Conservation (phyloP, 2,113 vertebrate species). For the Mobula birostris region DNA sequence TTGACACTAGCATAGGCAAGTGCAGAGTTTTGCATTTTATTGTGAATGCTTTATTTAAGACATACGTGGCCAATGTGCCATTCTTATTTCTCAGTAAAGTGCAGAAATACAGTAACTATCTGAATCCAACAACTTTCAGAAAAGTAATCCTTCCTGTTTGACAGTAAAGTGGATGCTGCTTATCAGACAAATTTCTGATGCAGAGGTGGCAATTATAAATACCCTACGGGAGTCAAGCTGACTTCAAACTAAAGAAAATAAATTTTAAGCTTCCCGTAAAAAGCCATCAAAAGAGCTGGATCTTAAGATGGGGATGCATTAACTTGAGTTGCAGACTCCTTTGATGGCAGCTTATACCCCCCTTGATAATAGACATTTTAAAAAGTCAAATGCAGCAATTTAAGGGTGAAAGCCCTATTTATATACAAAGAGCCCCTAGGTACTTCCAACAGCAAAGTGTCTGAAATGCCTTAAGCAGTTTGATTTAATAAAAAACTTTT, state of each 20-base stretch:
- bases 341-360: neutral
- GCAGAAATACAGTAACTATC: constrained; percentile 84
- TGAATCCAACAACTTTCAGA: constrained; percentile 55
- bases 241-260: constrained; percentile 26
- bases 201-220: neutral
- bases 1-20: constrained; percentile 43
- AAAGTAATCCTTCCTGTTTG: constrained; percentile 69
- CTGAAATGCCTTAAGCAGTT: neutral
- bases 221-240: neutral
- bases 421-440: constrained; percentile 25
- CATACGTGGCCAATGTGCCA: constrained; percentile 75
- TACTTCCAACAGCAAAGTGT: constrained; percentile 11
- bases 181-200: neutral
- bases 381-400: constrained; percentile 32
- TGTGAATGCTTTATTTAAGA: constrained; percentile 77
- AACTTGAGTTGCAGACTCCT: neutral
- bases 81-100: constrained; percentile 87
- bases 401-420: constrained; percentile 29
- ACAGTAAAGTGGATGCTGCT: constrained; percentile 38
- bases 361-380: constrained; percentile 8
- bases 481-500: neutral
- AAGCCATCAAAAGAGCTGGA: neutral
- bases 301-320: constrained; percentile 8
- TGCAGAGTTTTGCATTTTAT: constrained; percentile 59
- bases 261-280: neutral